phyloP scores from a whole-genome alignment of 2,888 invertebrate species.

The Trichopoda pennipes region DNA sequence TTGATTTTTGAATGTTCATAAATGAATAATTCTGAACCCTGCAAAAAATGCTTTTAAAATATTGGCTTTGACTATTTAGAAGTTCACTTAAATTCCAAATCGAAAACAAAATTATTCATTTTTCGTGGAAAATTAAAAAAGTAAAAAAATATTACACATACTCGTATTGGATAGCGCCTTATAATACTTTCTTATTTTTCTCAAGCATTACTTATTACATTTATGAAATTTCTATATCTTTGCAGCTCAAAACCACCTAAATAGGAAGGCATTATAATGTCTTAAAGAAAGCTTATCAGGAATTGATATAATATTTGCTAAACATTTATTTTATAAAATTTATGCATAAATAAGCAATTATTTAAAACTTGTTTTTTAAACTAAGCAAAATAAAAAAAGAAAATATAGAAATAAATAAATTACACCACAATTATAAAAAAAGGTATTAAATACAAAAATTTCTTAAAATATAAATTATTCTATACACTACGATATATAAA shows the following conservation, averaged over 20 bases:
- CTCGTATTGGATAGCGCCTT: no score
- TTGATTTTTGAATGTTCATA: no score
- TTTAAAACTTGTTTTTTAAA: neutral
- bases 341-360: neutral
- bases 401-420: neutral
- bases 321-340: conserved; percentile 39
- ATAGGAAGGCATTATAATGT: neutral
- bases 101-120: no score
- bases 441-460: conserved; percentile 39
- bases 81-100: no score
- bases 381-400: neutral
- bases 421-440: neutral
- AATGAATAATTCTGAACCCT: no score
- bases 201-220: neutral
- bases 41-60: no score
- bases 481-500: neutral
- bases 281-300: conserved; percentile 19
- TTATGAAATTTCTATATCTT: conserved; percentile 15
- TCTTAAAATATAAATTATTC: neutral
- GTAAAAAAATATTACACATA: no score
- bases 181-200: no score
- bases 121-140: no score
- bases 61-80: no score
- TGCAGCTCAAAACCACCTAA: conserved; percentile 46
- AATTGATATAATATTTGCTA: conserved; percentile 53